A percentile compares a stretch with the other conserved stretches of the same genome.
Conservation (phyloP, 2,797 vertebrate species). For the Anguilla pacifica region DNA sequence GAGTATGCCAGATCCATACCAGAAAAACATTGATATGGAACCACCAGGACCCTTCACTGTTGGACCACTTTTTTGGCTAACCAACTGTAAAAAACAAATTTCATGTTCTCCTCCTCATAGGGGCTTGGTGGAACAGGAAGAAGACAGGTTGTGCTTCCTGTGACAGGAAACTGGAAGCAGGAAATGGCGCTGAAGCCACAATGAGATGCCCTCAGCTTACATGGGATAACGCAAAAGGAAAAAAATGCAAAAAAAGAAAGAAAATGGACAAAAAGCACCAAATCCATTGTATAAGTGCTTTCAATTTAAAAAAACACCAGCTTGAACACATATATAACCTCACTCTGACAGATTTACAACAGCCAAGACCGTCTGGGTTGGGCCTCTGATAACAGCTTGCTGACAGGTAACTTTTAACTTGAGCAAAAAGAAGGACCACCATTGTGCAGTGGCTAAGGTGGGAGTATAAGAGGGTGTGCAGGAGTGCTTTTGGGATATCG, state of each 20-base stretch:
- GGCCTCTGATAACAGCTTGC: slow-evolving; percentile 67
- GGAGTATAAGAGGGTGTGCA: not conserved
- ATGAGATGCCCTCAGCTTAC: not conserved
- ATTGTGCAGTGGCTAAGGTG: slow-evolving; percentile 49
- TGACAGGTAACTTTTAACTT: slow-evolving; percentile 62
- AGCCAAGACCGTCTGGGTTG: slow-evolving; percentile 39
- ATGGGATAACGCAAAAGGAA: not conserved
- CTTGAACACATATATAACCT: not conserved
- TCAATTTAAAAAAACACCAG: not conserved
- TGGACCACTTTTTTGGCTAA: not conserved
- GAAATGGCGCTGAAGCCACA: not conserved
- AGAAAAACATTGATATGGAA: not conserved
- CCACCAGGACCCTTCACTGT: not conserved
- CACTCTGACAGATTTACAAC: slow-evolving; percentile 18
- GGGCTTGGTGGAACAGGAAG: slow-evolving; percentile 73
- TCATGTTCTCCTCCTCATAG: slow-evolving; percentile 50
- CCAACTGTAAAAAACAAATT: slow-evolving; percentile 17
- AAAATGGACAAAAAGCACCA: not conserved
- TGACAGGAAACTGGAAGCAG: slow-evolving; percentile 49
- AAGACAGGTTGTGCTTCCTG: slow-evolving; percentile 63
- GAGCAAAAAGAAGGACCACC: slow-evolving; percentile 53
- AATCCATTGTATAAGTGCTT: not conserved
- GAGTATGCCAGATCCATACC: slow-evolving; percentile 15
- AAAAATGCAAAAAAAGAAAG: not conserved
- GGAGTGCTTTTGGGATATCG: not conserved